phyloP scores from a whole-genome alignment of 2,888 invertebrate genomes.

The Petrolisthes cinctipes region DNA sequence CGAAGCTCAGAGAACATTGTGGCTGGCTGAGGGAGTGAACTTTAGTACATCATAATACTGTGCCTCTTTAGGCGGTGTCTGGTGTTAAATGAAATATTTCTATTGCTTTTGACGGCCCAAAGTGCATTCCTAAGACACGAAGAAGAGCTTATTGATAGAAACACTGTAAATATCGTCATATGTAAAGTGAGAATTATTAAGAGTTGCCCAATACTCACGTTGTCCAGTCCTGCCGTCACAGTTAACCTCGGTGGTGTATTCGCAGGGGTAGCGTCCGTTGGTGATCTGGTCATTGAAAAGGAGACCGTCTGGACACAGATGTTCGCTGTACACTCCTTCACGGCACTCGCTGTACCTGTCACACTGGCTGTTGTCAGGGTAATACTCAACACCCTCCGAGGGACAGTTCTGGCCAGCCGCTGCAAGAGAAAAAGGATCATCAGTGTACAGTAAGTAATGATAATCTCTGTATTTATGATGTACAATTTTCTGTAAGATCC shows the following conservation, averaged over 20 bases:
- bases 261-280: slow-evolving; percentile 66
- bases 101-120: neutral
- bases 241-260: slow-evolving; percentile 66
- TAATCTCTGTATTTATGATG: neutral
- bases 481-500: neutral
- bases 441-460: too few species aligned
- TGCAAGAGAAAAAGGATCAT: slow-evolving; percentile 4
- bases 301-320: slow-evolving; percentile 61
- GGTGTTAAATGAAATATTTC: too few species aligned
- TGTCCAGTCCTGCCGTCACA: slow-evolving; percentile 62
- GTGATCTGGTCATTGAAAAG: slow-evolving; percentile 60
- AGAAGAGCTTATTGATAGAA: neutral
- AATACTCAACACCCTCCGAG: slow-evolving; percentile 37
- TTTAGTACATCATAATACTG: neutral
- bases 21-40: too few species aligned
- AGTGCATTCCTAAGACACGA: neutral
- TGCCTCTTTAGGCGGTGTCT: neutral
- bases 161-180: neutral
- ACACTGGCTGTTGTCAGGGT: slow-evolving; percentile 52
- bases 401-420: slow-evolving; percentile 33
- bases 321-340: slow-evolving; percentile 49
- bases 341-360: slow-evolving; percentile 59
- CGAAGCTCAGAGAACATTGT: too few species aligned
- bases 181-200: neutral
- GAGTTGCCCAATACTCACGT: slow-evolving; percentile 60